Percentiles rank a stretch among this genome's conserved stretches.
These are phyloP conservation scores for Tympanoctomys barrerae DNA, from an alignment of 2,797 vertebrate genomes.

Conservation along the genomic window DNA sequence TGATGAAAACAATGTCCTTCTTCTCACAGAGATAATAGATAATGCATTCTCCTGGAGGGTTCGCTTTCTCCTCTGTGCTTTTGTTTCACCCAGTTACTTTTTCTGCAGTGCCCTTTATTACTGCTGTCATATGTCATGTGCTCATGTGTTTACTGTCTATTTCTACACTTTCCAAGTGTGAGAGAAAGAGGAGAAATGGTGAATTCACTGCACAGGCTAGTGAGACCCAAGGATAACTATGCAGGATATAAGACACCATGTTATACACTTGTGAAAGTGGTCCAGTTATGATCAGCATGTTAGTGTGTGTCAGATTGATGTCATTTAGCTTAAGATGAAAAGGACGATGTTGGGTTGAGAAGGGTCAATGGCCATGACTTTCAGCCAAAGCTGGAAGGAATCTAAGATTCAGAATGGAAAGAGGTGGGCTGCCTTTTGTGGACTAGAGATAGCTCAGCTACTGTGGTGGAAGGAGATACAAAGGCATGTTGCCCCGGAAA, in stretches of 20 bases:
- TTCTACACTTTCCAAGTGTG: neutral
- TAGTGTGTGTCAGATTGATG: neutral
- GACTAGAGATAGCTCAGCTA: neutral
- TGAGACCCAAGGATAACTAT: neutral
- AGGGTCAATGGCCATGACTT: neutral
- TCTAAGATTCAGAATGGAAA: neutral
- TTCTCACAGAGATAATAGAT: no score
- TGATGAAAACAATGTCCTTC: no score
- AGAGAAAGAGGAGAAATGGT: neutral
- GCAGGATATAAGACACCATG: neutral
- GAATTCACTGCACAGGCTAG: neutral
- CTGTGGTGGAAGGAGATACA: neutral
- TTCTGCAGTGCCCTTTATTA: neutral
- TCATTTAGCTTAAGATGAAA: neutral
- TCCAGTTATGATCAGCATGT: neutral
- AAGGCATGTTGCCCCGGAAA: neutral
- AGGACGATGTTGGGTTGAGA: neutral
- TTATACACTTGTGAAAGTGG: neutral
- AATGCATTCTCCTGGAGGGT: neutral
- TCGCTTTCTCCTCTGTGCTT: neutral
- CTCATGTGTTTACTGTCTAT: slow-evolving; percentile 23
- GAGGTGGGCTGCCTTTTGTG: neutral
- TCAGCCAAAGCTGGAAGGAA: neutral
- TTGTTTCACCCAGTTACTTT: neutral
- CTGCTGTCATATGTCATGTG: neutral